Evolutionary conservation across 2,888 invertebrate genomes (phyloP).

Genomic region (Neoascia interrupta): DNA sequence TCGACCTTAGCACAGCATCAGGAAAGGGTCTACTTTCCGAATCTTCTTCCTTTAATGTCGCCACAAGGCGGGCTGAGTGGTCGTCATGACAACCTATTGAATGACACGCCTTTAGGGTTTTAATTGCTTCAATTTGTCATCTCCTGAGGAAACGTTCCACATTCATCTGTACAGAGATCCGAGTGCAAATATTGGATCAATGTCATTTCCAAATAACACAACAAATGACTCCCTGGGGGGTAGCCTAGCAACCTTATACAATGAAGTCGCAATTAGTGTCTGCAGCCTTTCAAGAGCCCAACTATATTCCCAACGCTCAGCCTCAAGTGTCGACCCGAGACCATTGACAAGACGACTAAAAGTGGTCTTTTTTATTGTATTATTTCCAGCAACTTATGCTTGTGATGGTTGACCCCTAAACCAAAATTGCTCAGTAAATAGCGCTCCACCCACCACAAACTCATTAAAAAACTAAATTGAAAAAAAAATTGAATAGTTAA

Average conservation of each 20-base stretch:
- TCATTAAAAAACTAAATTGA: neutral
- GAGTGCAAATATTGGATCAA: slow-evolving; percentile 25
- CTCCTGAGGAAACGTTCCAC: neutral
- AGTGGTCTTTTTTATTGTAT: neutral
- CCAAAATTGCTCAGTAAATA: too few relatives aligned
- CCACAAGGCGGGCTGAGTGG: too few relatives aligned
- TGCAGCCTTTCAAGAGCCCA: neutral
- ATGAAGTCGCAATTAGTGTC: neutral
- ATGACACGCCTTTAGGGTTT: slow-evolving; percentile 6
- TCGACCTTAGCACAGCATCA: too few relatives aligned
- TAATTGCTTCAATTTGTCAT: neutral
- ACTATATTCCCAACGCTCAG: too few relatives aligned
- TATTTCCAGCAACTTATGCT: too few relatives aligned
- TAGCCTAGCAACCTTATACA: slow-evolving; percentile 7
- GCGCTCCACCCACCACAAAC: too few relatives aligned
- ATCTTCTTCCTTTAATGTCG: too few relatives aligned
- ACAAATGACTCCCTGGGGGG: slow-evolving; percentile 18
- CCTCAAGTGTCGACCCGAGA: neutral
- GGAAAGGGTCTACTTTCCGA: too few relatives aligned
- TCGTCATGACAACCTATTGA: slow-evolving; percentile 1
- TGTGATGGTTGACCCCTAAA: neutral
- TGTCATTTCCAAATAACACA: slow-evolving; percentile 7
- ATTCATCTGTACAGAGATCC: too few relatives aligned
- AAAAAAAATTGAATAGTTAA: slow-evolving; percentile 11
- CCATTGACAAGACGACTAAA: neutral